Percentiles rank a stretch among this genome's conserved stretches.
phyloP scores from a whole-genome alignment of 2,113 vertebrate genomes.

The Lepus timidus region DNA sequence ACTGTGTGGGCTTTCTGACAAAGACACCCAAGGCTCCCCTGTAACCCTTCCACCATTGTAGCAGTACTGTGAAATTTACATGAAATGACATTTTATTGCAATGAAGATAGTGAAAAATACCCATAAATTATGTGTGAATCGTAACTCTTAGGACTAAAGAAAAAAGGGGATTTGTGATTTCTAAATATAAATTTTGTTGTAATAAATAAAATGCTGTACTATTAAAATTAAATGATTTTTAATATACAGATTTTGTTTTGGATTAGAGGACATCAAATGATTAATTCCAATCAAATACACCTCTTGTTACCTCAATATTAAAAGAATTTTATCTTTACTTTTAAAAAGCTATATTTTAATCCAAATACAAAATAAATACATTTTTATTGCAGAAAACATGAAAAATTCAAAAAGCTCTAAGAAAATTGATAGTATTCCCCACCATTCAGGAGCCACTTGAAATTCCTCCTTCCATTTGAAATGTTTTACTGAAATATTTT shows the following conservation, averaged over 20 bases:
- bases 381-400: slow-evolving; percentile 33
- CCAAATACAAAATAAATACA: slow-evolving; percentile 32
- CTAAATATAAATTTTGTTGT: slow-evolving; percentile 44
- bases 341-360: slow-evolving; percentile 5
- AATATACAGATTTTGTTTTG: slow-evolving; percentile 7
- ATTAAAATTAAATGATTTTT: slow-evolving; percentile 45
- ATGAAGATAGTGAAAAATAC: slow-evolving; percentile 41
- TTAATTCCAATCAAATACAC: slow-evolving; percentile 44
- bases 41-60: not conserved
- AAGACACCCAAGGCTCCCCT: not conserved
- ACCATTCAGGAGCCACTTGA: not conserved
- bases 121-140: slow-evolving; percentile 65
- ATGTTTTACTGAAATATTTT: slow-evolving; percentile 14
- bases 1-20: slow-evolving; percentile 37
- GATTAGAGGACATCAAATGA: slow-evolving; percentile 37
- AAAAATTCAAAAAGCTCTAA: slow-evolving; percentile 57
- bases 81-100: slow-evolving; percentile 47
- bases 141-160: slow-evolving; percentile 34
- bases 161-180: slow-evolving; percentile 32
- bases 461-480: not conserved
- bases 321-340: slow-evolving; percentile 28
- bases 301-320: slow-evolving; percentile 12
- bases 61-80: slow-evolving; percentile 46
- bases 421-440: not conserved
- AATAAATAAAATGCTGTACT: slow-evolving; percentile 61